Base-by-base conservation (phyloP, 2,113 vertebrate species). In the Oryctolagus cuniculus region DNA sequence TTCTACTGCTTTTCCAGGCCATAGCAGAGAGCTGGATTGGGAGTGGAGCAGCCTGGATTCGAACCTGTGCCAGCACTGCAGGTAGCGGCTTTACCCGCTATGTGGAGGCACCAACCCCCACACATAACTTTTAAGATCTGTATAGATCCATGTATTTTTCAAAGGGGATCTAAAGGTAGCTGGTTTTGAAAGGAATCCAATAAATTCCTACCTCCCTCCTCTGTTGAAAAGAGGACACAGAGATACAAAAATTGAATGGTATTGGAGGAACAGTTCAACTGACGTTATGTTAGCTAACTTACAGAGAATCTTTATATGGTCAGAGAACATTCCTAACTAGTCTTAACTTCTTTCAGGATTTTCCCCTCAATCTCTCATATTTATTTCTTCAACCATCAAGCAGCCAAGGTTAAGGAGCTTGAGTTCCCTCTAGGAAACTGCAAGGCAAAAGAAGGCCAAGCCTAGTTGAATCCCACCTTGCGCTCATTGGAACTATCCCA, bases 401-500 rank as follows among this genome's bases (percentile, higher is more conserved):
- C 21, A 27, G 12, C 34, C n/a, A 84, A 72, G 6, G 1, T 77
- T 31, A 84, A 9, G 51, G 9, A 82, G n/a, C 34, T 29, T 61
- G 85, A 72, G 12, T 12, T 74, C 8, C 13, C 2, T 55, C 17
- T 53, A n/a, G 24, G 3, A 64, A 73, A 70, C 12, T 22, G 3
- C 4, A 0, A 29, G 17, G 10, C 31, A 34, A 5, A 69, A 55
- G 31, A 82, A 78, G 44, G 4, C 21, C 22, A 61, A 36, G 19
- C 19, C 49, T 51, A 12, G 10, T 27, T 85, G 44, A 51, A 63
- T 1, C 24, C 2, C 3, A 15, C 25, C 8, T 51, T 24, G 29
- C 0, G 3, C 5, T 2, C 53, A 53, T 27, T 36, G 15, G 27
- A 5, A 10, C 21, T 5, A 70, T 4, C 38, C 29, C 2, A 9